Conservation (phyloP, 2,113 vertebrate species). For the Tachuris rubrigastra region DNA sequence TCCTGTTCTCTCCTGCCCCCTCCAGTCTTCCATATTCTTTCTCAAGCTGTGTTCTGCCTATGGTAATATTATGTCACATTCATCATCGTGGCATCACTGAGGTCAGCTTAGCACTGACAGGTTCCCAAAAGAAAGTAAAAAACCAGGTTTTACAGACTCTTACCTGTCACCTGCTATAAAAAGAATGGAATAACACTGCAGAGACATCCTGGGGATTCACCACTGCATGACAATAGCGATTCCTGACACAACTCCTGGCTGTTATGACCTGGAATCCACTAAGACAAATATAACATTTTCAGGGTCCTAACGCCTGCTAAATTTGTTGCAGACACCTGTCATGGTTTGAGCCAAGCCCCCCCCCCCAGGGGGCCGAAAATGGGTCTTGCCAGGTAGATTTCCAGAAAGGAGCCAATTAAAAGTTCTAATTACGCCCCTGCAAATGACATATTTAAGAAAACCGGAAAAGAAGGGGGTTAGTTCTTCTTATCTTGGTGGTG, state of each 20-base stretch:
- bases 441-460: too few species aligned
- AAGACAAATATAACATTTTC: background rate
- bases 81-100: background rate
- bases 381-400: too few species aligned
- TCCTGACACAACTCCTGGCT: background rate
- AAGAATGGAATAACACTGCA: background rate
- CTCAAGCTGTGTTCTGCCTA: background rate
- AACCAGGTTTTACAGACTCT: background rate
- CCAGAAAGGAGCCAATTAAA: too few species aligned
- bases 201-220: background rate
- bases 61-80: background rate
- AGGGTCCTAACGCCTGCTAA: background rate
- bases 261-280: background rate
- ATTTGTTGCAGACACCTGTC: background rate
- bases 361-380: too few species aligned
- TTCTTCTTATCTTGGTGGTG: too few species aligned
- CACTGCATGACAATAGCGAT: background rate
- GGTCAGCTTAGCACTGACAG: background rate
- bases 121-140: background rate
- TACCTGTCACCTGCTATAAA: background rate
- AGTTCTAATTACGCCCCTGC: too few species aligned
- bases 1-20: background rate
- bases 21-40: background rate
- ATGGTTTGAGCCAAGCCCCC: too few species aligned
- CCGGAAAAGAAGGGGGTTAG: too few species aligned